Evolutionary conservation across 1,140 invertebrate species (phyloP).

Genomic region (Acromyrmex echinatior): DNA sequence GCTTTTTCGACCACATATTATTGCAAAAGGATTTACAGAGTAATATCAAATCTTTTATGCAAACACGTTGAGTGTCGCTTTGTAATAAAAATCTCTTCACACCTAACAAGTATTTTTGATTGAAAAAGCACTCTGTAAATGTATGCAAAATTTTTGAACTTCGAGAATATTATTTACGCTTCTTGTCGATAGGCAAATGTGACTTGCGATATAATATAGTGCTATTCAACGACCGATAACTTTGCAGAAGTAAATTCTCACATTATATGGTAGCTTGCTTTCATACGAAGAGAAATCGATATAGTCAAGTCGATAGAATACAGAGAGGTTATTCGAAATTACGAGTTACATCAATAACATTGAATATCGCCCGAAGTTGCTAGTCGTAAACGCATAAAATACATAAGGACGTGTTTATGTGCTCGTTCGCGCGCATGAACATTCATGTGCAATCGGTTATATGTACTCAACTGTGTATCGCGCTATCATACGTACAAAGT

Average conservation of each 20-base stretch:
- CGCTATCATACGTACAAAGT: constrained; percentile 16
- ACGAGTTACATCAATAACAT: constrained; percentile 48
- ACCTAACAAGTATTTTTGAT: constrained; percentile 26
- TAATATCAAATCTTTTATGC: background rate
- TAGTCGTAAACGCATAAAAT: constrained; percentile 31
- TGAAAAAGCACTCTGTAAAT: constrained; percentile 3
- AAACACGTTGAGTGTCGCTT: constrained; percentile 7
- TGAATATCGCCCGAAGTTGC: constrained; percentile 15
- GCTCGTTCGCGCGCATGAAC: constrained; percentile 26
- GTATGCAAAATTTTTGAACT: background rate
- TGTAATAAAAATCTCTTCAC: constrained; percentile 16
- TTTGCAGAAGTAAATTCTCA: constrained; percentile 28
- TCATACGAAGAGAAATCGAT: constrained; percentile 29
- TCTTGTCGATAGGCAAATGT: constrained; percentile 8
- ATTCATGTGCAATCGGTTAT: constrained; percentile 13
- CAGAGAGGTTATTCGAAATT: constrained; percentile 43
- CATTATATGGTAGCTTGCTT: constrained; percentile 39
- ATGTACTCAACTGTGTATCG: background rate
- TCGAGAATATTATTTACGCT: constrained; percentile 14
- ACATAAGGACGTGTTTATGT: constrained; percentile 27
- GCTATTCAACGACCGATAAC: constrained; percentile 14
- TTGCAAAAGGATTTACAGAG: constrained; percentile 10
- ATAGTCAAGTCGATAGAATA: constrained; percentile 31
- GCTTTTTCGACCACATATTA: background rate
- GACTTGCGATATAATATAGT: constrained; percentile 2